A percentile compares a stretch with the other conserved stretches of the same genome.
Evolutionary conservation across 2,797 vertebrate genomes (phyloP).

Genomic region (Triplophysa yarkandensis): DNA sequence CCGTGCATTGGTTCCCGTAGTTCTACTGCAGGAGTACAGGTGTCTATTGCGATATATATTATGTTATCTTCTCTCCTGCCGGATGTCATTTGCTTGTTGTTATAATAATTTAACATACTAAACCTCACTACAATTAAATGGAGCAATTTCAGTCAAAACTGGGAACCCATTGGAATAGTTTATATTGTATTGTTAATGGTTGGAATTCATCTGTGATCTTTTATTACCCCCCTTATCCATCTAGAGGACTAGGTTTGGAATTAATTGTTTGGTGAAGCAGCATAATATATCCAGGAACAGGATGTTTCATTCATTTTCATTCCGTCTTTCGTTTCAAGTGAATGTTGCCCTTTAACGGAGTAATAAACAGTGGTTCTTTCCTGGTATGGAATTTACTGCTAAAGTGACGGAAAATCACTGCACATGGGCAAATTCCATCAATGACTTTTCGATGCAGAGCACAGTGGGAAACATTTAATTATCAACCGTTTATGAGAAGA

Average conservation of each 20-base stretch:
- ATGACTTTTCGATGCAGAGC: not conserved
- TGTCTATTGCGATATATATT: conserved; percentile 32
- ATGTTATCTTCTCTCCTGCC: not conserved
- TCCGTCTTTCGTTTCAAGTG: conserved; percentile 11
- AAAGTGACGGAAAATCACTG: not conserved
- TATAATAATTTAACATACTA: conserved; percentile 44
- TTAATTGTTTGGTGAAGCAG: conserved; percentile 27
- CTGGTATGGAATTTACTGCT: not conserved
- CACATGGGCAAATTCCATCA: conserved; percentile 7
- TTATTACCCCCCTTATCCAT: not conserved
- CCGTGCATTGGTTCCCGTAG: too few species aligned
- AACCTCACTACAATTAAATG: conserved; percentile 41
- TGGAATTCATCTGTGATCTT: conserved; percentile 36
- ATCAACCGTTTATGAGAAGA: conserved; percentile 43
- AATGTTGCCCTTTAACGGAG: not conserved
- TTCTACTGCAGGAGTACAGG: too few species aligned
- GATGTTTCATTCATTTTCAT: too few species aligned
- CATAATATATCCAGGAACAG: conserved; percentile 12
- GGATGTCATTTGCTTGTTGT: conserved; percentile 42
- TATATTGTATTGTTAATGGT: conserved; percentile 26
- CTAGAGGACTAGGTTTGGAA: conserved; percentile 11
- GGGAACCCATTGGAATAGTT: conserved; percentile 29
- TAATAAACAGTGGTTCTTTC: not conserved
- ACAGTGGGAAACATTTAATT: conserved; percentile 50
- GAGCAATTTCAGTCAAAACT: conserved; percentile 37